These are phyloP conservation scores for Drosophila testacea DNA, from an alignment of 2,888 invertebrate genomes.

Conservation along the genomic window DNA sequence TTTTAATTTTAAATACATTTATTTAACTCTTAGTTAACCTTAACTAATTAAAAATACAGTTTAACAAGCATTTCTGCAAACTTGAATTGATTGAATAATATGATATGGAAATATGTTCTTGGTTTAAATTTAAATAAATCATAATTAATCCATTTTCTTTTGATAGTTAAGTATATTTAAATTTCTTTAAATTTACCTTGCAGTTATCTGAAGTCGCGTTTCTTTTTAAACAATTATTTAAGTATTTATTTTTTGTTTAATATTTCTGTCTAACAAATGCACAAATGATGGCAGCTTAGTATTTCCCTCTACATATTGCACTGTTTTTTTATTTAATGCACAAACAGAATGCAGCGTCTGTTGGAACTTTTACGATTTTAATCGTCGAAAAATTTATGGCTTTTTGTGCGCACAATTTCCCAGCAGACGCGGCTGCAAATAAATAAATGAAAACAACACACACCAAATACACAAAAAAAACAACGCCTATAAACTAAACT, in stretches of 20 bases:
- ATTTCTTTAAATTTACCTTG: too few species aligned
- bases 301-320: neutral
- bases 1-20: too few species aligned
- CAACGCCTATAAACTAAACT: slow-evolving; percentile 67
- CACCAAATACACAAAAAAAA: slow-evolving; percentile 26
- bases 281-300: slow-evolving; percentile 9
- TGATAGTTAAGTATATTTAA: too few species aligned
- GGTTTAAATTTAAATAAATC: too few species aligned
- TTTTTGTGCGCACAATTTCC: slow-evolving; percentile 70
- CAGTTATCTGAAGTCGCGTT: too few species aligned
- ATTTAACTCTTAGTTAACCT: too few species aligned
- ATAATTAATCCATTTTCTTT: too few species aligned
- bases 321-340: neutral
- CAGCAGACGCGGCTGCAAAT: slow-evolving; percentile 57
- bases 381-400: slow-evolving; percentile 80
- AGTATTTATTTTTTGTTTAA: neutral
- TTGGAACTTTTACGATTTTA: slow-evolving; percentile 76
- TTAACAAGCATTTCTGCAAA: too few species aligned
- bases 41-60: too few species aligned
- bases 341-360: slow-evolving; percentile 44
- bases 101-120: too few species aligned
- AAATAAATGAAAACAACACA: slow-evolving; percentile 69
- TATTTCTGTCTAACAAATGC: neutral
- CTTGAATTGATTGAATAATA: too few species aligned
- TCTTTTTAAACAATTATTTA: neutral